Percentiles rank a stretch among this genome's conserved stretches.
phyloP scores from a whole-genome alignment of 2,113 vertebrate species.

The Columbina picui region DNA sequence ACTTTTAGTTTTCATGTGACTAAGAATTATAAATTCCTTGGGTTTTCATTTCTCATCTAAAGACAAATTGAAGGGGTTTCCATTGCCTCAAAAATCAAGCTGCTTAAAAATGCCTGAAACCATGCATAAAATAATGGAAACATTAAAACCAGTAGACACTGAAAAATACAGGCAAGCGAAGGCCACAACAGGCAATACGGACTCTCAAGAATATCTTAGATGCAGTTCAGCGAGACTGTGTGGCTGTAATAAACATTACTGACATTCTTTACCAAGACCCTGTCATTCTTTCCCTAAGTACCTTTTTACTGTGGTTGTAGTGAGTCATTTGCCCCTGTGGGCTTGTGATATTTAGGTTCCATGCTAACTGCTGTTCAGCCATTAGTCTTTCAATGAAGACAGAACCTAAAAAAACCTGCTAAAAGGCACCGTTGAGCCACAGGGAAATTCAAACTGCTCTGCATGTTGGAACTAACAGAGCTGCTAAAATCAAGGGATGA shows the following conservation, averaged over 20 bases:
- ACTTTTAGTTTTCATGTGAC: background rate
- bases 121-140: background rate
- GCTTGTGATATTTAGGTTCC: background rate
- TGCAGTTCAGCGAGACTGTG: background rate
- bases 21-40: background rate
- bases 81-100: background rate
- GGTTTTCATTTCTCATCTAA: background rate
- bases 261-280: background rate
- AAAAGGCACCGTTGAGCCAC: background rate
- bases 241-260: background rate
- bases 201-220: background rate
- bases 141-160: background rate
- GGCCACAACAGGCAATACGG: background rate
- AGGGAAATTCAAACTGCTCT: constrained; percentile 6
- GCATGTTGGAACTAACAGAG: background rate
- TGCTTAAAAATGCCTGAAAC: background rate
- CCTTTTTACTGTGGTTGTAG: background rate
- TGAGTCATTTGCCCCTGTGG: background rate
- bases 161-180: background rate
- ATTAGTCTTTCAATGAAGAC: background rate
- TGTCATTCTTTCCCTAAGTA: background rate
- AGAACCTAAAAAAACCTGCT: background rate
- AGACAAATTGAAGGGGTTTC: background rate
- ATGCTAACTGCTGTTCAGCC: background rate
- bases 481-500: background rate